A percentile compares a stretch with the other conserved stretches of the same genome.
Conservation (phyloP, 2,797 vertebrate genomes). For the Amniataba percoides region DNA sequence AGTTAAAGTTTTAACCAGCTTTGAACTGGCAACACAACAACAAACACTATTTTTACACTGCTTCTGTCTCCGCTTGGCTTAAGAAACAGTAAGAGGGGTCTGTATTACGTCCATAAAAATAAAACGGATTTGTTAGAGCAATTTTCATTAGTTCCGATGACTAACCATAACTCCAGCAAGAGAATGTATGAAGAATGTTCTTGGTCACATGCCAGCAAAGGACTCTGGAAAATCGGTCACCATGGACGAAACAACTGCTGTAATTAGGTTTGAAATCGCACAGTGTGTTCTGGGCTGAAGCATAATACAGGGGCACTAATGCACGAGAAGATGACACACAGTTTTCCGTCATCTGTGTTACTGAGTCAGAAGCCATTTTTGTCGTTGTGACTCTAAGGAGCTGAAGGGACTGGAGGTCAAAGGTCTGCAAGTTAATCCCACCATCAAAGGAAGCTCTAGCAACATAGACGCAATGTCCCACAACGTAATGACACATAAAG, state of each 20-base stretch:
- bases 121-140: background rate
- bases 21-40: background rate
- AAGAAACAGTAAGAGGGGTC: background rate
- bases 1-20: background rate
- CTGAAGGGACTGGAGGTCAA: conserved; percentile 77
- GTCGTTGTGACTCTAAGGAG: conserved; percentile 43
- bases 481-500: background rate
- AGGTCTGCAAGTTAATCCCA: conserved; percentile 41
- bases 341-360: conserved; percentile 31
- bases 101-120: background rate
- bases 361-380: conserved; percentile 67
- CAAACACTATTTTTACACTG: background rate
- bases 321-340: conserved; percentile 37
- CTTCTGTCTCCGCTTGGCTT: background rate
- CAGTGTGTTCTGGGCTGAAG: conserved; percentile 19
- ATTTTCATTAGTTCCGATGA: background rate
- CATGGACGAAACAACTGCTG: conserved; percentile 5
- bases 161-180: background rate
- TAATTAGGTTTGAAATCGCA: conserved; percentile 5
- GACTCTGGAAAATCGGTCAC: background rate
- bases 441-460: conserved; percentile 19
- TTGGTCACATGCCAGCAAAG: background rate
- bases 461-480: conserved; percentile 7
- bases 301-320: conserved; percentile 2
- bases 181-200: conserved; percentile 8